Evolutionary conservation across 2,888 invertebrate species (phyloP), one percentile per base, ranked within the genome.

Genomic region (Buathra laborator): DNA sequence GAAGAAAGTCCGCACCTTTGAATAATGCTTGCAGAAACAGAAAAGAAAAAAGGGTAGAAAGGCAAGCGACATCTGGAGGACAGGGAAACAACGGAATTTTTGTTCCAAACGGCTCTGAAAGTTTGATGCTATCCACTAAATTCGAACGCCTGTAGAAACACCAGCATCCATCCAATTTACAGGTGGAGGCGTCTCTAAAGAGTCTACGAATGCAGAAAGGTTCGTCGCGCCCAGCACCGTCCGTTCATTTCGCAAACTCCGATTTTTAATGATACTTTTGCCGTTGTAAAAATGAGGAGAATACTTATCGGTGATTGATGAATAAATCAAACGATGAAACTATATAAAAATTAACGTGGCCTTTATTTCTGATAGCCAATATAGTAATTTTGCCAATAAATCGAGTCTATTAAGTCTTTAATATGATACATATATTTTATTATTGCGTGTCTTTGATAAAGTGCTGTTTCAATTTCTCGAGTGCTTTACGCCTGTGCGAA

Each of bases 401-500:
- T 24, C 24, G 24, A 24, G 9, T 37, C 9, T 37, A 37, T 37
- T 37, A 6, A 3, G 24, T 24, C 1, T 24, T 7, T 5, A 37
- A 5, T 5, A 7, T 37, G 1, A 37, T 37, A 37, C 2, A 5
- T 56, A 56, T 4, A 3, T 3, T 56, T 9, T 10, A 56, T n/a
- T 62, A 62, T 32, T 14, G 62, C 2, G 24, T 16, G 19, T 85
- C 70, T n/a, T 87, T 84, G 51, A 88, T 59, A 91, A 97, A 96
- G 94, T 96, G 94, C 82, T 95, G 92, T 91, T 95, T 96, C 66
- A 98, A 92, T 88, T 96, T 95, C 83, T 96, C 95, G 83, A 99
- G 93, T 3, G 99, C 99, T 92, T 95, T 96, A 90, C 96, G 97
- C 88, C 99, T 95, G 94, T 99, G 99, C 0, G 99, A 99, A 89